Evolutionary conservation across 2,797 vertebrate species (phyloP), one percentile per base, ranked within the genome.

Genomic region (Chelidonichthys spinosus): DNA sequence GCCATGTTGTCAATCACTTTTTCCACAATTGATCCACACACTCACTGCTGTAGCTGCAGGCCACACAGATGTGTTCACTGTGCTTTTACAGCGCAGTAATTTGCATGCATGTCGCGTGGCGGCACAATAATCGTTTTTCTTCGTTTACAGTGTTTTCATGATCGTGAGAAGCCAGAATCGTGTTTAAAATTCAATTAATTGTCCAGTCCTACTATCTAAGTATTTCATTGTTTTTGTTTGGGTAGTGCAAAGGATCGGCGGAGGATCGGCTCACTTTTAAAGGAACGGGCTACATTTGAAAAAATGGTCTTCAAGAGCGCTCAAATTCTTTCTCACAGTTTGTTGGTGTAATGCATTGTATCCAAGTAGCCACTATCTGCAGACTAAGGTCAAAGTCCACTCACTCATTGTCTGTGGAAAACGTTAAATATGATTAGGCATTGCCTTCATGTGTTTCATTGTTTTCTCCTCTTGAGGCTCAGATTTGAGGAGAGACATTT

Each of bases 351-450:
- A 35, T 37, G 11, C n/a, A 18, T 56, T 11, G 6, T 44, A 35
- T 72, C 42, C 7, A 66, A 37, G 32, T 43, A 11, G 54, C 18
- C 60, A 50, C 40, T 39, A 54, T 63, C 53, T 55, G 49, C 10
- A 61, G 43, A 67, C 46, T 63, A 4, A 43, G 78, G 69, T 75
- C 72, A 62, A 69, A 72, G 61, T 70, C 42, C 56, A 54, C 46
- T 11, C 55, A 42, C 3, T 64, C 37, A 17, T 17, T 52, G 44
- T 44, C 18, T 59, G 2, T 37, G 11, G 67, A 47, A 52, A 65
- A 36, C 53, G 74, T 79, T 63, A 82, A 74, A 65, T 82, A 11
- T 65, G n/a, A 69, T 60, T 25, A 25, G 25, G 25, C 25, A 25
- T 25, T 25, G 25, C 25, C 25, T 25, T 54, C 32, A 80, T 62